phyloP scores from a whole-genome alignment of 2,113 vertebrate genomes.

The Isurus oxyrinchus region DNA sequence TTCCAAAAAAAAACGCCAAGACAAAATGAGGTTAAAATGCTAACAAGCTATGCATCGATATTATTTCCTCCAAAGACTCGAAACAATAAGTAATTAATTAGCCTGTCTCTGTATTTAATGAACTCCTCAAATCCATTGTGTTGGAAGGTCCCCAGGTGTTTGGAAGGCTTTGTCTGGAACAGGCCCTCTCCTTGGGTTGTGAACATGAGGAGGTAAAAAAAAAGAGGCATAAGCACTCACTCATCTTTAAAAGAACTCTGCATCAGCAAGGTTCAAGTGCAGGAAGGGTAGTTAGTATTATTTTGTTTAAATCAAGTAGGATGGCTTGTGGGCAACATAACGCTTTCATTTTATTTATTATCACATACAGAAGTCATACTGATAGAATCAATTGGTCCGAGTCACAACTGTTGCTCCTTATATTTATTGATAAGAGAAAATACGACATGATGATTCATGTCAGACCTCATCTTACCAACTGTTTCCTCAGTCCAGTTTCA shows the following conservation, averaged over 20 bases:
- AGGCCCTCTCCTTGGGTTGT: neutral
- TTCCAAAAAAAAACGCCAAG: neutral
- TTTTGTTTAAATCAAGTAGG: neutral
- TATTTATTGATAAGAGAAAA: neutral
- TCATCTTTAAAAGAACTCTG: neutral
- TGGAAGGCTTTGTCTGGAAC: neutral
- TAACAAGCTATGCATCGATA: neutral
- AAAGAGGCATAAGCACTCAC: neutral
- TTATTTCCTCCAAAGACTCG: neutral
- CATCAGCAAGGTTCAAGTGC: neutral
- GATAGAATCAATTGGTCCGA: neutral
- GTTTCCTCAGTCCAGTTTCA: neutral
- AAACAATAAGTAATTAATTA: slow-evolving; percentile 16
- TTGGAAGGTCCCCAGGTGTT: neutral
- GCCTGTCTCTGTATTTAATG: neutral
- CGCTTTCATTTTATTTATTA: neutral
- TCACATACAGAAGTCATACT: neutral
- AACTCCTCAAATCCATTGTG: neutral
- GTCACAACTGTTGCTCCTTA: neutral
- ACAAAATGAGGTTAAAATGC: neutral
- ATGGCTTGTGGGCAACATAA: neutral
- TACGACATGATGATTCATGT: neutral
- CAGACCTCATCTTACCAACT: neutral
- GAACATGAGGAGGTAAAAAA: neutral
- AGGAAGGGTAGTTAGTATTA: neutral